Conservation (phyloP, 2,797 vertebrate genomes). For the Leucoraja ocellata region DNA sequence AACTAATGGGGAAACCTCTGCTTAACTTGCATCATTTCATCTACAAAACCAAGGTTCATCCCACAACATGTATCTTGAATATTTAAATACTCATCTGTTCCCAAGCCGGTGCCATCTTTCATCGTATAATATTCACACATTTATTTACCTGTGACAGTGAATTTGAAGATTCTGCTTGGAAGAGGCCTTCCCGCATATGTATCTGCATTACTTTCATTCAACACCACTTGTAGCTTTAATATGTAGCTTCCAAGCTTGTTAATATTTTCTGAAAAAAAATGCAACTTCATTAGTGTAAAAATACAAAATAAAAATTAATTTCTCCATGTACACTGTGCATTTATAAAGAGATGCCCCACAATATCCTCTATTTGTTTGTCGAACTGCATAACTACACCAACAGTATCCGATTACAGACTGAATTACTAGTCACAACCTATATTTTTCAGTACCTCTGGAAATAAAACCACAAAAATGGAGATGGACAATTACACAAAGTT, state of each 20-base stretch:
- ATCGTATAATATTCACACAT: too few relatives aligned
- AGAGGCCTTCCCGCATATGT: constrained; percentile 63
- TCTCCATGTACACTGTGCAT: background rate
- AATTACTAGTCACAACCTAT: background rate
- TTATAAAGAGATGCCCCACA: background rate
- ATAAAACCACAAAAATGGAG: background rate
- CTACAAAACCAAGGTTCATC: too few relatives aligned
- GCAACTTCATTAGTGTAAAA: constrained; percentile 43
- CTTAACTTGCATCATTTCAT: too few relatives aligned
- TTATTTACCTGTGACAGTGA: constrained; percentile 72
- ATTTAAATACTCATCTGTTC: background rate
- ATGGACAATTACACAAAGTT: background rate
- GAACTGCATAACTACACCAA: background rate
- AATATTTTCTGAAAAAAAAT: constrained; percentile 59
- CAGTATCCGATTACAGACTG: background rate
- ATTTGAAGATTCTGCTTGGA: constrained; percentile 66
- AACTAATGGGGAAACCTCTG: too few relatives aligned
- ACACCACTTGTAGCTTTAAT: constrained; percentile 64
- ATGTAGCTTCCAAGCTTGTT: constrained; percentile 71
- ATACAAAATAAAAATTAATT: constrained; percentile 42
- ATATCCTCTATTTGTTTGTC: background rate
- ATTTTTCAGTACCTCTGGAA: background rate
- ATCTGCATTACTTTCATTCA: constrained; percentile 63
- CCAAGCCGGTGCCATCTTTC: background rate
- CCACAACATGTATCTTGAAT: background rate